These are phyloP conservation scores for Nesogale talazaci DNA, from an alignment of 2,113 vertebrate genomes.

Conservation along the genomic window DNA sequence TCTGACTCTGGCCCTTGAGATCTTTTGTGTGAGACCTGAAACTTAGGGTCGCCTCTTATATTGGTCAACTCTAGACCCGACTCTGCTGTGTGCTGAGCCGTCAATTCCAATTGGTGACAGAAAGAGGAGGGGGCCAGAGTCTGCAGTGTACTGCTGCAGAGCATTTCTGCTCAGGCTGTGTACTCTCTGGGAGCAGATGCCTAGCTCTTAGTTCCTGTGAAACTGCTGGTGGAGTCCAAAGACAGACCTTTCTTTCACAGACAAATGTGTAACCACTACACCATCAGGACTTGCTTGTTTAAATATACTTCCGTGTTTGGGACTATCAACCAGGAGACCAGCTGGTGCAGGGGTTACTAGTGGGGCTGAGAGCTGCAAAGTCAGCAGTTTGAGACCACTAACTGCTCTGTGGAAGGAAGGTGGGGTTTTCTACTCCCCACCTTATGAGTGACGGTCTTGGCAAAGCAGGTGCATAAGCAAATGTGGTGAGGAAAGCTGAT, in stretches of 20 bases:
- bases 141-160: neutral
- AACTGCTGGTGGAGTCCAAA: neutral
- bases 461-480: too few species aligned
- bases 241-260: neutral
- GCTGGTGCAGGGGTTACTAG: too few species aligned
- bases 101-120: neutral
- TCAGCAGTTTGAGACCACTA: too few species aligned
- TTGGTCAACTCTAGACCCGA: neutral
- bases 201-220: neutral
- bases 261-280: neutral
- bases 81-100: neutral
- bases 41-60: too few species aligned
- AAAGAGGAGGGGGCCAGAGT: neutral
- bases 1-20: too few species aligned
- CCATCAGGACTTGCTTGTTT: neutral
- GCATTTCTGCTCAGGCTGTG: neutral
- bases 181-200: neutral
- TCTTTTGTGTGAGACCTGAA: too few species aligned
- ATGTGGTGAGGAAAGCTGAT: too few species aligned
- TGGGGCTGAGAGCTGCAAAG: too few species aligned
- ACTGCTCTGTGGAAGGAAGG: too few species aligned
- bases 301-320: neutral
- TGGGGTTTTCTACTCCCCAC: too few species aligned
- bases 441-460: too few species aligned
- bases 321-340: too few species aligned